Evolutionary conservation across 2,797 vertebrate species (phyloP).

Genomic region (Delichon dasypus): DNA sequence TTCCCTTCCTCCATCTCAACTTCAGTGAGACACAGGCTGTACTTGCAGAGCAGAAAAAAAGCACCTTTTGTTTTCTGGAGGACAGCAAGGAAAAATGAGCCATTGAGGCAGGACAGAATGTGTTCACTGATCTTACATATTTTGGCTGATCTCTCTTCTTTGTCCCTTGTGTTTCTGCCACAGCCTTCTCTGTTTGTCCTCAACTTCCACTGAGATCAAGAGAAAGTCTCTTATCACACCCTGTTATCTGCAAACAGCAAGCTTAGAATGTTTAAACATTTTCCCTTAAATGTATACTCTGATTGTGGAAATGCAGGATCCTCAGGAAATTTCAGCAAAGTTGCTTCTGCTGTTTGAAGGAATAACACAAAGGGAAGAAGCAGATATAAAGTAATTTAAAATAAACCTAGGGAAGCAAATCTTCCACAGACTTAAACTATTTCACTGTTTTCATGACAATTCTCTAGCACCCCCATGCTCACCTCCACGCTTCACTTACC

Average conservation of each 20-base stretch:
- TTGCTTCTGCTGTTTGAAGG: not conserved
- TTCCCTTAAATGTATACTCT: not conserved
- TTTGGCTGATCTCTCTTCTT: not conserved
- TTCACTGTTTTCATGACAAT: not conserved
- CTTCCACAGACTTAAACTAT: not conserved
- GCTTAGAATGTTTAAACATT: not conserved
- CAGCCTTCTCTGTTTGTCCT: not conserved
- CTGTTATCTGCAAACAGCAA: not conserved
- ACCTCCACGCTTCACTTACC: not conserved
- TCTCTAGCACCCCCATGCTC: not conserved
- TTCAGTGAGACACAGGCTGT: not conserved
- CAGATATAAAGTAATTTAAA: not conserved
- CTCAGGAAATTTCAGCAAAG: not conserved
- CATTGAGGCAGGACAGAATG: not conserved
- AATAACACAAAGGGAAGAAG: not conserved
- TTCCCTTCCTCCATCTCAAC: not conserved
- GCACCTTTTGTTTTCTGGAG: not conserved
- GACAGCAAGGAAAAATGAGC: slow-evolving; percentile 1
- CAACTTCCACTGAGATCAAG: not conserved
- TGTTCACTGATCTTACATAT: slow-evolving; percentile 7
- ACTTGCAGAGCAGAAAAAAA: not conserved
- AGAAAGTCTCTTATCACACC: not conserved
- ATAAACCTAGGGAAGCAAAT: not conserved
- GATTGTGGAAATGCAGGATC: not conserved
- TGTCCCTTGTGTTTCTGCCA: not conserved